Conservation (phyloP, 2,113 vertebrate species). For the Cynoglossus semilaevis region DNA sequence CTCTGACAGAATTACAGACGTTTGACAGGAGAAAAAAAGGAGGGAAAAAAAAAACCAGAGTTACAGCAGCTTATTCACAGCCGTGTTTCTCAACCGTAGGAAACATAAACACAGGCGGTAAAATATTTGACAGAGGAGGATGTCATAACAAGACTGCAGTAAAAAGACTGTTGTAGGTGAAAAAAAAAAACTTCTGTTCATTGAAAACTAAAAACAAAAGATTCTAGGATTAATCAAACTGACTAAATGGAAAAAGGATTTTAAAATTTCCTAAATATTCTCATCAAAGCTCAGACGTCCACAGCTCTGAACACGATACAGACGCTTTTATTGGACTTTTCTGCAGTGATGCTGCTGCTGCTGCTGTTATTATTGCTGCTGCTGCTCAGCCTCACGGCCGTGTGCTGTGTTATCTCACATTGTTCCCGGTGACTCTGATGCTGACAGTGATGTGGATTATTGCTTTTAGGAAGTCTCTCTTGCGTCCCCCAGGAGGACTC, state of each 20-base stretch:
- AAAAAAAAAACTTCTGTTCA: too few relatives aligned
- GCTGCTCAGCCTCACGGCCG: conserved; percentile 19
- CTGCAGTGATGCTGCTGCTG: conserved; percentile 2
- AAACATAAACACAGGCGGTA: too few relatives aligned
- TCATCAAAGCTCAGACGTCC: conserved; percentile 4
- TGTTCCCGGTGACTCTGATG: conserved; percentile 42
- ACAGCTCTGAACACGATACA: conserved; percentile 38
- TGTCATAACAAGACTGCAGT: too few relatives aligned
- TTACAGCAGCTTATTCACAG: conserved; percentile 1
- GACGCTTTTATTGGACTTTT: conserved; percentile 6
- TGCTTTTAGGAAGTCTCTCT: conserved; percentile 49
- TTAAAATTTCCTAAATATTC: background rate
- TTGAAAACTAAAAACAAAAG: too few relatives aligned
- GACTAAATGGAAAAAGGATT: too few relatives aligned
- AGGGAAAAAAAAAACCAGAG: background rate
- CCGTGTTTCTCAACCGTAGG: conserved; percentile 3
- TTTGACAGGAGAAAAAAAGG: conserved; percentile 2
- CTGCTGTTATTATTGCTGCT: conserved; percentile 24
- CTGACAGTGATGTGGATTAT: conserved; percentile 60
- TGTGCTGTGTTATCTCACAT: conserved; percentile 25
- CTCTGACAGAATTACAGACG: conserved; percentile 20
- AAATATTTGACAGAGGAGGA: too few relatives aligned
- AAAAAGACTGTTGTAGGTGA: too few relatives aligned
- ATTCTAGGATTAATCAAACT: background rate
- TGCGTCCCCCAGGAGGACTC: conserved; percentile 23